Evolutionary conservation across 92 coral and sea anemone species (phyloP), one percentile per base, ranked within the genome.

Genomic region (Galaxea fascicularis): DNA sequence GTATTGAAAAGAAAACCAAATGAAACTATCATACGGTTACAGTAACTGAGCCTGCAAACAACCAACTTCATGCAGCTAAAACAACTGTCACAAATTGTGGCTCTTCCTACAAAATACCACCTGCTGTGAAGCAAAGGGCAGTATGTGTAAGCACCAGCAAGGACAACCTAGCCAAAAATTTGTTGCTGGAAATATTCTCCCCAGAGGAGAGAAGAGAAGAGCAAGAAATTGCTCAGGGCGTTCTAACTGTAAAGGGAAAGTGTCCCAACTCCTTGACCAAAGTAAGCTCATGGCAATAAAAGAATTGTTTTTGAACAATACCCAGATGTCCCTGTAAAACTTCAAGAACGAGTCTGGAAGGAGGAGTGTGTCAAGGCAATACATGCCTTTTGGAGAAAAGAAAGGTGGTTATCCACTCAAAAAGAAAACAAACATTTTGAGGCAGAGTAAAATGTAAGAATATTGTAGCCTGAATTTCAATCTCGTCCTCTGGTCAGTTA

Each of bases 341-440:
- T 68, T 9, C 73, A 35, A 41, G 73, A 68, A 39, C 6, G 1
- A 21, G 73, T 68, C 12, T 39, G 73, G 73, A 13, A 16, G 49
- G 73, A 68, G 73, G 73, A 68, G 10, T 68, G 73, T 29, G 73
- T 67, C 4, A 67, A 67, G 22, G 73, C 49, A 8, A 68, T 68
- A 13, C 27, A 68, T 11, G n/a, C 73, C 1, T 68, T 16, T 12
- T 16, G 14, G 4, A 68, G 73, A 31, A 68, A 35, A 7, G 73
- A 68, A 31, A 68, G 73, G 49, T 65, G 49, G 15, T 12, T 27
- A 65, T 12, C 10, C 18, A 12, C 6, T 2, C 39, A 21, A 29
- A 65, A 29, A 0, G 41, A 35, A 35, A 35, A 35, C 27, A 10
- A 62, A 25, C 4, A 10, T 11, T 25, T 62, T 21, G 3, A 27